Conservation (phyloP, 2,113 vertebrate genomes). For the Ctenodactylus gundi region DNA sequence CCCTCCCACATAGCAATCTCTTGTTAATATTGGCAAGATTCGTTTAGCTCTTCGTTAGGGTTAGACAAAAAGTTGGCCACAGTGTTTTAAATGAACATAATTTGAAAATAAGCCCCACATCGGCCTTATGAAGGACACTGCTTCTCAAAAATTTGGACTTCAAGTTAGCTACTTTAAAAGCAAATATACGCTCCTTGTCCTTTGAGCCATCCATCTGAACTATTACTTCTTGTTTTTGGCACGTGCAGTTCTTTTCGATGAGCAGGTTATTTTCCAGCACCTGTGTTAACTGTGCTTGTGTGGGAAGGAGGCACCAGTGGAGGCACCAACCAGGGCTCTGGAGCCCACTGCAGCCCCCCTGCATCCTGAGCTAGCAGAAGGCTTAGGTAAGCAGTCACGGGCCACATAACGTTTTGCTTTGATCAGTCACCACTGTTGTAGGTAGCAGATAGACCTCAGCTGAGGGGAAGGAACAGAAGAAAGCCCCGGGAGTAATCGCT, state of each 20-base stretch:
- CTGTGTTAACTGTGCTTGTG: neutral
- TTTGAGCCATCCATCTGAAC: neutral
- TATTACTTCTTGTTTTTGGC: neutral
- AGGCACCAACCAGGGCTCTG: neutral
- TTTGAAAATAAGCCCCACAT: neutral
- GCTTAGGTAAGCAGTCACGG: neutral
- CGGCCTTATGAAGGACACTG: neutral
- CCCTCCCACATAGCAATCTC: constrained; percentile 6
- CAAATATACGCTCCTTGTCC: neutral
- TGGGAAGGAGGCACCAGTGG: neutral
- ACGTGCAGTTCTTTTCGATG: neutral
- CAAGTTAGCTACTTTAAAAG: neutral
- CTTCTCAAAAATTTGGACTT: neutral
- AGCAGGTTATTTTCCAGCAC: neutral
- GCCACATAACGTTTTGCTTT: no score
- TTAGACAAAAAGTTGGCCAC: neutral
- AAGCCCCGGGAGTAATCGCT: no score
- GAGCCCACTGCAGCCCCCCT: neutral
- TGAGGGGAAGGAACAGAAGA: no score
- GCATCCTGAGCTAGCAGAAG: neutral
- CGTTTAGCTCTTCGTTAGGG: neutral
- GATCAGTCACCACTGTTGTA: no score
- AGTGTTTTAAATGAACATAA: constrained; percentile 16
- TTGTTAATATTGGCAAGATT: neutral
- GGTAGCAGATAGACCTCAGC: no score